Evolutionary conservation across 2,113 vertebrate genomes (phyloP).

Genomic region (Anser brachyrhynchus): DNA sequence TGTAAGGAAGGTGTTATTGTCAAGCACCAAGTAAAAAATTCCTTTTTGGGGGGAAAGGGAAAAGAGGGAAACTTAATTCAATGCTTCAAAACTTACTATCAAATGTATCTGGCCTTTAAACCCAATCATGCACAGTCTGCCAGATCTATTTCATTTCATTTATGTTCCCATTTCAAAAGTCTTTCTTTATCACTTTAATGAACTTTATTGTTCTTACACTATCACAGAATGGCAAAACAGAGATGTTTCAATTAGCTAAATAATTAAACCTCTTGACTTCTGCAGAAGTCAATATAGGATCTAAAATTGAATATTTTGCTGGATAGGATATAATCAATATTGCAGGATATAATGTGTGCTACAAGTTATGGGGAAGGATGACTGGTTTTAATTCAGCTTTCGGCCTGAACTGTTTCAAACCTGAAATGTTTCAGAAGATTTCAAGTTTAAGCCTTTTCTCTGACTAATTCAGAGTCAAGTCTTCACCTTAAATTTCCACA

Average conservation of each 20-base stretch:
- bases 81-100: neutral
- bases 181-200: conserved; percentile 30
- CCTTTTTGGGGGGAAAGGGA: neutral
- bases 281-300: conserved; percentile 60
- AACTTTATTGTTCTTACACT: conserved; percentile 44
- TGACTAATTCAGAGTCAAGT: neutral
- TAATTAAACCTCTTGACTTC: neutral
- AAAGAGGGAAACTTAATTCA: neutral
- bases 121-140: rapidly evolving
- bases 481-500: neutral
- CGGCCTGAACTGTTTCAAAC: neutral
- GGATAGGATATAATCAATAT: conserved; percentile 59
- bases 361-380: neutral
- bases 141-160: neutral
- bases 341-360: neutral
- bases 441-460: neutral
- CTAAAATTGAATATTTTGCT: conserved; percentile 47
- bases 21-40: neutral
- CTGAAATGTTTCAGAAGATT: neutral
- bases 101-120: neutral
- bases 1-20: neutral
- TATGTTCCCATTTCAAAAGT: neutral
- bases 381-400: neutral
- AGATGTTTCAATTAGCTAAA: conserved; percentile 46
- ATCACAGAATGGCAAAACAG: neutral